phyloP scores from a whole-genome alignment of 2,797 vertebrate species.

The Rhyacichthys aspro region DNA sequence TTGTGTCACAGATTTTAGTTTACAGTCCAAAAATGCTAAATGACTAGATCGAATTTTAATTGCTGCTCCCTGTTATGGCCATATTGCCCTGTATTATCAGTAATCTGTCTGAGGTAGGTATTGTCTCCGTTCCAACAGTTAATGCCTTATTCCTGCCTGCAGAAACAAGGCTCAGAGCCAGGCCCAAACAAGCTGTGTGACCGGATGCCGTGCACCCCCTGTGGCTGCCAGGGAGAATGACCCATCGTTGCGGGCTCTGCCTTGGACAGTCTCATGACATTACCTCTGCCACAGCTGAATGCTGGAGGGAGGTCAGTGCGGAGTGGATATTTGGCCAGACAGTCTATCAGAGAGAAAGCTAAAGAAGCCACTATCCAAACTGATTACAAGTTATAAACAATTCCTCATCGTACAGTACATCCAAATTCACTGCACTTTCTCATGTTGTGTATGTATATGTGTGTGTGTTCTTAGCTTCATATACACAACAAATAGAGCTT shows the following conservation, averaged over 20 bases:
- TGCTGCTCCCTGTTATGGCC: constrained; percentile 12
- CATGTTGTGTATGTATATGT: constrained; percentile 9
- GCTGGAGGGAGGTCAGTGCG: constrained; percentile 47
- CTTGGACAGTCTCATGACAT: constrained; percentile 24
- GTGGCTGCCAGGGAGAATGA: constrained; percentile 76
- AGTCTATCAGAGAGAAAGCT: constrained; percentile 19
- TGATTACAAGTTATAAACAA: constrained; percentile 53
- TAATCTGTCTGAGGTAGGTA: constrained; percentile 44
- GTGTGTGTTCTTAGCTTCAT: constrained; percentile 1
- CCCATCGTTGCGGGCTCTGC: neutral
- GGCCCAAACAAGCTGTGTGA: constrained; percentile 49
- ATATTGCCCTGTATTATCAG: constrained; percentile 30
- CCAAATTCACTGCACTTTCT: constrained; percentile 29
- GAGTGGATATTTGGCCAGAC: constrained; percentile 36
- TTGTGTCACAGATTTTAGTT: constrained; percentile 11
- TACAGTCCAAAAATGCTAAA: constrained; percentile 1
- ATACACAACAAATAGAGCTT: constrained; percentile 6
- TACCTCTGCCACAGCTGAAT: constrained; percentile 18
- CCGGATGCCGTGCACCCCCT: constrained; percentile 67
- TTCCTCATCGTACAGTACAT: constrained; percentile 37
- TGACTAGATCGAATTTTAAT: constrained; percentile 12
- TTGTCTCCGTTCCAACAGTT: constrained; percentile 47
- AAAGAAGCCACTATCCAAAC: constrained; percentile 30
- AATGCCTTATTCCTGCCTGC: constrained; percentile 52
- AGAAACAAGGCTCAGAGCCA: constrained; percentile 65